Evolutionary conservation across 2,113 vertebrate species (phyloP).

Genomic region (Mixornis gularis): DNA sequence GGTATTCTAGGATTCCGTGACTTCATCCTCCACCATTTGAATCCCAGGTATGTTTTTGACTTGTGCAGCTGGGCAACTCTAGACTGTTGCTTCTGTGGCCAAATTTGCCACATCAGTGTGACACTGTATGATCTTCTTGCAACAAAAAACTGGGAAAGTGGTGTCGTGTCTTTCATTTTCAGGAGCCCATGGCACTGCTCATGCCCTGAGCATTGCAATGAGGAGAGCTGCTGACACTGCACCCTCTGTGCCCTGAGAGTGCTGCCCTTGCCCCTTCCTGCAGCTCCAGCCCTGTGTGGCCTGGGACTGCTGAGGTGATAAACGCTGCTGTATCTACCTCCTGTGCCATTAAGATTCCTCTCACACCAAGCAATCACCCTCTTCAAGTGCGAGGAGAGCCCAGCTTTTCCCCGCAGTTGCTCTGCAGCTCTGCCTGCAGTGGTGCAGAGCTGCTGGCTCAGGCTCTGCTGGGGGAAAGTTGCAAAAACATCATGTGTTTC

Average conservation of each 20-base stretch:
- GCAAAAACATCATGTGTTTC: not conserved
- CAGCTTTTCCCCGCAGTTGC: not conserved
- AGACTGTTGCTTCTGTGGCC: not conserved
- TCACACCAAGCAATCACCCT: fast-evolving
- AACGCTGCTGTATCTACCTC: not conserved
- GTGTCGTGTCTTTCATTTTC: fast-evolving
- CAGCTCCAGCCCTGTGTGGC: not conserved
- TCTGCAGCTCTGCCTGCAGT: not conserved
- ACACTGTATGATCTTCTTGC: not conserved
- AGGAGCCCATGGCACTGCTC: not conserved
- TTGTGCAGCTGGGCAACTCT: not conserved
- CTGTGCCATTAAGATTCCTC: not conserved
- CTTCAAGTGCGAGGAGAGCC: fast-evolving
- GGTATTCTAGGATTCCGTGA: not conserved
- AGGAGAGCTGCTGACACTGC: not conserved
- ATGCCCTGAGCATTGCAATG: fast-evolving
- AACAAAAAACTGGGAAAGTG: fast-evolving
- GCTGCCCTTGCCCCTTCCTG: fast-evolving
- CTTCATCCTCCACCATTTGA: not conserved
- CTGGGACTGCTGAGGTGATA: not conserved
- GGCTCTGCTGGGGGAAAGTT: not conserved
- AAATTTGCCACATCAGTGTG: fast-evolving
- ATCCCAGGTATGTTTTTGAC: not conserved
- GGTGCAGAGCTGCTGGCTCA: not conserved
- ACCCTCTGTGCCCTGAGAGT: fast-evolving